Evolutionary conservation across 2,797 vertebrate genomes (phyloP).

Genomic region (Alosa sapidissima): DNA sequence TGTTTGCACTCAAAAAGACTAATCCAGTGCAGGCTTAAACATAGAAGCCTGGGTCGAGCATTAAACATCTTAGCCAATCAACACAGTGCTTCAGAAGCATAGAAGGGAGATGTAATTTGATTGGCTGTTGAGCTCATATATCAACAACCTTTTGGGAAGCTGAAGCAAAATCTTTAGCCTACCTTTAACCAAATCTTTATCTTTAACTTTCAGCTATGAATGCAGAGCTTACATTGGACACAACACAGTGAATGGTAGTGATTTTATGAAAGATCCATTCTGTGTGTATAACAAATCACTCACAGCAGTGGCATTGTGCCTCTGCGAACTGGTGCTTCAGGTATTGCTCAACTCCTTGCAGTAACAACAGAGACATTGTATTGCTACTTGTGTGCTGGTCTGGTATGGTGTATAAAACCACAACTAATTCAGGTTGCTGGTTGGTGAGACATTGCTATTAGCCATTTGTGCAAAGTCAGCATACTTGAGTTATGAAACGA

Average conservation of each 20-base stretch:
- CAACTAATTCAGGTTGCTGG: not conserved
- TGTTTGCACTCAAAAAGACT: too few species aligned
- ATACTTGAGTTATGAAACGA: not conserved
- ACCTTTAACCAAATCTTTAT: too few species aligned
- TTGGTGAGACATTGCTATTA: not conserved
- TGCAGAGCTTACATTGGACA: not conserved
- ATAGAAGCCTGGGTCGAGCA: too few species aligned
- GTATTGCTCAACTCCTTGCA: not conserved
- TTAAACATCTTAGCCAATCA: too few species aligned
- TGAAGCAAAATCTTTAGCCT: too few species aligned
- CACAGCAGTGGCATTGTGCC: not conserved
- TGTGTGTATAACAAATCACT: not conserved
- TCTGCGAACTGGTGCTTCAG: not conserved
- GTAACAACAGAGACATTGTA: not conserved
- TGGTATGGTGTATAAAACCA: not conserved
- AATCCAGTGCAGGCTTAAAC: too few species aligned
- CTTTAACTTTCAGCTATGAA: not conserved
- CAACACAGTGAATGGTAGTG: not conserved
- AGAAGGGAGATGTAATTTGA: too few species aligned
- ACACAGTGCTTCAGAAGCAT: too few species aligned
- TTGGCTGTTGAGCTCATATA: too few species aligned
- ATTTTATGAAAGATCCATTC: not conserved
- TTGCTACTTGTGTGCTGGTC: not conserved
- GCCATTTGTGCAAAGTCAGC: not conserved
- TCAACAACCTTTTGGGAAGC: too few species aligned